Percentiles rank a stretch among this genome's conserved stretches.
Conservation (phyloP, 2,113 vertebrate genomes). For the Stomatorhinus ivindoensis region DNA sequence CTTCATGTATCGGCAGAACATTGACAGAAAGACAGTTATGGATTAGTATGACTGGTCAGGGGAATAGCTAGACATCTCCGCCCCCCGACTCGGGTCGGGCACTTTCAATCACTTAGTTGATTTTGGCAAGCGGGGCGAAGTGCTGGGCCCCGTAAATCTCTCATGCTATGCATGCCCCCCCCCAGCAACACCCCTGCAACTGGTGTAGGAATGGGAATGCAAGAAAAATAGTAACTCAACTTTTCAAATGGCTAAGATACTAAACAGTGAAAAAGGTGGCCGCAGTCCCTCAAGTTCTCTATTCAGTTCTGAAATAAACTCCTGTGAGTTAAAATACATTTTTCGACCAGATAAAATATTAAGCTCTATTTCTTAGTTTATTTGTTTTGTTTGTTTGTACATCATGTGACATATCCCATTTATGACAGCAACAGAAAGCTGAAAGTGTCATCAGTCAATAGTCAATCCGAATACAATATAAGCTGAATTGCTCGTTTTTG, state of each 20-base stretch:
- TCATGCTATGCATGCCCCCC: too few relatives aligned
- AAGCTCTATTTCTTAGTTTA: neutral
- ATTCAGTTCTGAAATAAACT: neutral
- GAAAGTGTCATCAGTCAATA: neutral
- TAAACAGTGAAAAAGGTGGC: too few relatives aligned
- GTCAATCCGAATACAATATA: neutral
- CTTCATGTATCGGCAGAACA: neutral
- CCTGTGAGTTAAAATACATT: neutral
- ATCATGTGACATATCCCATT: neutral
- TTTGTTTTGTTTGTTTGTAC: neutral
- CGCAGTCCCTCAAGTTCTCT: neutral
- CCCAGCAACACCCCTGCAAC: too few relatives aligned
- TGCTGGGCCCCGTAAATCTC: too few relatives aligned
- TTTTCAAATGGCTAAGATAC: neutral
- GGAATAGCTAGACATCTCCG: neutral
- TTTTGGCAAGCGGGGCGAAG: too few relatives aligned
- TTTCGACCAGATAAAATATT: neutral
- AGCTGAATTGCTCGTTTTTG: neutral
- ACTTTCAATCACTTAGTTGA: too few relatives aligned
- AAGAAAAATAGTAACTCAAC: too few relatives aligned
- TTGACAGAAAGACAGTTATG: neutral
- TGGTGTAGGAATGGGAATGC: too few relatives aligned
- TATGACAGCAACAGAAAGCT: neutral
- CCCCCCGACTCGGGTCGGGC: too few relatives aligned
- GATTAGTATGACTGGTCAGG: neutral